These are phyloP conservation scores for Tipula lateralis DNA, from an alignment of 2,888 invertebrate genomes.

Conservation along the genomic window DNA sequence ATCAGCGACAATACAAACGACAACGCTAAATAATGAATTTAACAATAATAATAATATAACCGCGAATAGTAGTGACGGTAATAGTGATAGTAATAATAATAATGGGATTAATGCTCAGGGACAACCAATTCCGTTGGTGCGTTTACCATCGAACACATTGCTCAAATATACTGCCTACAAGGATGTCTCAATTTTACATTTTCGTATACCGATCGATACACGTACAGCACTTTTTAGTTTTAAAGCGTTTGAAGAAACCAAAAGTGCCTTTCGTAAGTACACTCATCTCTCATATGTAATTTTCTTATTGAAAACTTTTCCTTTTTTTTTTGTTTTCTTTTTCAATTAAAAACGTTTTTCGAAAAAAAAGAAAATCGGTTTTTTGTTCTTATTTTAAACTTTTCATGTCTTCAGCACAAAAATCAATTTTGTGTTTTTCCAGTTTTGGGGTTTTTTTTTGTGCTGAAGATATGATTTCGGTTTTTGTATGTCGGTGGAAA, in stretches of 20 bases:
- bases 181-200: conserved; percentile 57
- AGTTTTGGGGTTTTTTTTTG: neutral
- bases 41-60: neutral
- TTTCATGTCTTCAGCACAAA: neutral
- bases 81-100: conserved; percentile 19
- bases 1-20: neutral
- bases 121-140: conserved; percentile 43
- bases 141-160: conserved; percentile 50
- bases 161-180: conserved; percentile 55
- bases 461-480: neutral
- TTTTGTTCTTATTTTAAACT: too few species aligned
- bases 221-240: conserved; percentile 49
- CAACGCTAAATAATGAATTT: conserved; percentile 11
- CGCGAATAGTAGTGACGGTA: neutral
- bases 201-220: conserved; percentile 53
- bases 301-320: neutral
- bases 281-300: neutral
- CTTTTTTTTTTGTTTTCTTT: neutral
- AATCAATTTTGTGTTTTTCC: neutral
- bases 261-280: conserved; percentile 49
- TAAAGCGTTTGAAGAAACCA: conserved; percentile 48
- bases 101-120: conserved; percentile 27
- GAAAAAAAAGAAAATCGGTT: neutral
- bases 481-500: neutral
- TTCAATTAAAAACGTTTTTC: conserved; percentile 5